phyloP scores from a whole-genome alignment of 2,113 vertebrate species.

The Myotis yumanensis region DNA sequence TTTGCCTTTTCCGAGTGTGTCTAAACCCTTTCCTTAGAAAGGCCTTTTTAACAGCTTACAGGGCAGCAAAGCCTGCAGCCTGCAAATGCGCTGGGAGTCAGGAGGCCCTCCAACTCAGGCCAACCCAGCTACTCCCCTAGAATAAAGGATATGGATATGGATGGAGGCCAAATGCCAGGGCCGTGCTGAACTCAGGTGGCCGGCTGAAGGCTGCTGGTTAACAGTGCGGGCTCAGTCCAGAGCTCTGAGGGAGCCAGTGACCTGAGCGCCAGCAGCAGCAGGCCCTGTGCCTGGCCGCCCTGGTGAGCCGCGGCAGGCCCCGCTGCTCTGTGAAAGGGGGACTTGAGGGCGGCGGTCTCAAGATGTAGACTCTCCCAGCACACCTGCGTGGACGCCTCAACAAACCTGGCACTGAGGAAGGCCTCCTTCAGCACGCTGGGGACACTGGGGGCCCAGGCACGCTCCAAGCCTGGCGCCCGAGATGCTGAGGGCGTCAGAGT shows the following conservation, averaged over 20 bases:
- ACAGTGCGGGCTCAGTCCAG: neutral
- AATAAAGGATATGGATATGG: neutral
- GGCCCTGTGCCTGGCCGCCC: neutral
- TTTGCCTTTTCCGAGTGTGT: conserved; percentile 55
- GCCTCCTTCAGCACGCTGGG: neutral
- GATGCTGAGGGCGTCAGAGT: neutral
- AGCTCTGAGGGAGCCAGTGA: neutral
- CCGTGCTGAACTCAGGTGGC: neutral
- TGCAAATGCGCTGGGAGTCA: neutral
- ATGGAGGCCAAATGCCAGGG: neutral
- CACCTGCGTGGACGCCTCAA: neutral
- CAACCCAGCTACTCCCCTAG: neutral
- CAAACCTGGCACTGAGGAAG: neutral
- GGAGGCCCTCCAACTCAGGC: neutral
- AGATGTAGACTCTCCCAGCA: neutral
- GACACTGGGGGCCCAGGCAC: neutral
- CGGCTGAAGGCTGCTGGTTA: neutral
- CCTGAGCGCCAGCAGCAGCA: accelerated
- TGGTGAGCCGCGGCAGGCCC: neutral
- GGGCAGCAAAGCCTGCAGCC: neutral
- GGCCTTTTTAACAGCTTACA: conserved; percentile 53
- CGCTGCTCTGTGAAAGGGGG: neutral
- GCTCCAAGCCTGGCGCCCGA: neutral
- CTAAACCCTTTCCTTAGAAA: conserved; percentile 50
- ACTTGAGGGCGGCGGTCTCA: neutral